These are phyloP conservation scores for Watsonalla cultraria DNA, from an alignment of 2,888 invertebrate species.

Conservation along the genomic window DNA sequence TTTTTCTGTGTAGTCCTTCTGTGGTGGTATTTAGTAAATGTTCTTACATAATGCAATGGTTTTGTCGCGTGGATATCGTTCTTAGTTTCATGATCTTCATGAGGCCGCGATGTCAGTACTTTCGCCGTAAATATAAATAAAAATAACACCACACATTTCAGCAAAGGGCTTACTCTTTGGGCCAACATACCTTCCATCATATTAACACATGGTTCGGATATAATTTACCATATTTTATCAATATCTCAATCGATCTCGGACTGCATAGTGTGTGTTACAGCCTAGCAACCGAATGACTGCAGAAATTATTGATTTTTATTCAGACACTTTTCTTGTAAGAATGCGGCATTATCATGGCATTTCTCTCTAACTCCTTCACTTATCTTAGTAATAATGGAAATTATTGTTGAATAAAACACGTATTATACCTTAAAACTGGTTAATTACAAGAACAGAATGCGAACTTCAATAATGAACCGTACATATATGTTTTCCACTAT, in stretches of 20 bases:
- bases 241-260: conserved; percentile 19
- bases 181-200: conserved; percentile 62
- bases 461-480: no score
- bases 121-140: conserved; percentile 71
- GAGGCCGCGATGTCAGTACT: conserved; percentile 65
- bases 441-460: no score
- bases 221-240: conserved; percentile 10
- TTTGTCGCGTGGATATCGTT: conserved; percentile 61
- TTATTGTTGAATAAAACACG: no score
- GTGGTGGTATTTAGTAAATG: conserved; percentile 71
- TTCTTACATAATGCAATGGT: conserved; percentile 64
- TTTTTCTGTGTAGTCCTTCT: conserved; percentile 65
- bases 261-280: conserved; percentile 30
- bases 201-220: conserved; percentile 10
- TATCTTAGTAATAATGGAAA: background rate
- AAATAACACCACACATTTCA: conserved; percentile 69
- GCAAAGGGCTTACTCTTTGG: conserved; percentile 58
- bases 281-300: conserved; percentile 56
- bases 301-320: conserved; percentile 56
- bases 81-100: conserved; percentile 52
- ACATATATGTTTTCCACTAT: no score
- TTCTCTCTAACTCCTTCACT: conserved; percentile 2
- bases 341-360: conserved; percentile 6
- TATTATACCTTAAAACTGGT: no score
- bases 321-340: conserved; percentile 19